phyloP scores from a whole-genome alignment of 2,113 vertebrate genomes.

The Brachyhypopomus occidentalis region DNA sequence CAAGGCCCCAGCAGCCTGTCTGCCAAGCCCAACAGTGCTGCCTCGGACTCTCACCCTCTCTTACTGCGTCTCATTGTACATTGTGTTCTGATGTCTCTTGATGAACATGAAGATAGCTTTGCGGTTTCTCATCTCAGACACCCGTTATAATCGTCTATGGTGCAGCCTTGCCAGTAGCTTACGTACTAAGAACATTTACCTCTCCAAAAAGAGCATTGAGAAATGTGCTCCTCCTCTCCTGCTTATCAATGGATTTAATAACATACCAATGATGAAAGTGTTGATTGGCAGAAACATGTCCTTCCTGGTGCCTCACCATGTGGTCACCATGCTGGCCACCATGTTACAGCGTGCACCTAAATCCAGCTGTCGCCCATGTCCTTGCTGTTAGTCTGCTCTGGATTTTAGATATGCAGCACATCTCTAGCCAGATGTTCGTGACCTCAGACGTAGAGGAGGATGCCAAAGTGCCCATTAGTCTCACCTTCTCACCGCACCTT shows the following conservation, averaged over 20 bases:
- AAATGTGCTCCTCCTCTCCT: no score
- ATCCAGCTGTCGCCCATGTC: background rate
- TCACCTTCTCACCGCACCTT: conserved; percentile 4
- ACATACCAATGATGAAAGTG: no score
- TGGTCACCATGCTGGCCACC: background rate
- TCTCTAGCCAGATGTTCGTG: background rate
- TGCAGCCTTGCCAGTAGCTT: no score
- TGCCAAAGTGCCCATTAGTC: conserved; percentile 9
- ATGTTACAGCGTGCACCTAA: background rate
- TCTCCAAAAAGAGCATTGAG: no score
- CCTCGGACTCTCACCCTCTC: conserved; percentile 10
- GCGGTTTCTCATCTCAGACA: no score
- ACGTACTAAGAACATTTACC: no score
- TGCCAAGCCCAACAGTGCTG: conserved; percentile 43
- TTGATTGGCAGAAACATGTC: no score
- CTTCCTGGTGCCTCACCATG: no score
- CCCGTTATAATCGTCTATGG: no score
- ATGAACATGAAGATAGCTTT: background rate
- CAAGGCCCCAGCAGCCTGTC: conserved; percentile 16
- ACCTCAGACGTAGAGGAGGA: conserved; percentile 11
- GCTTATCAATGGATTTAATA: no score
- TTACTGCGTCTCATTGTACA: conserved; percentile 7
- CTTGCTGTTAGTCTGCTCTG: background rate
- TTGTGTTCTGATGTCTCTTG: background rate
- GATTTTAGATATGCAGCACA: background rate